Percentiles rank a stretch among this genome's conserved stretches.
Evolutionary conservation across 2,888 invertebrate genomes (phyloP).

Genomic region (Lithophane socia): DNA sequence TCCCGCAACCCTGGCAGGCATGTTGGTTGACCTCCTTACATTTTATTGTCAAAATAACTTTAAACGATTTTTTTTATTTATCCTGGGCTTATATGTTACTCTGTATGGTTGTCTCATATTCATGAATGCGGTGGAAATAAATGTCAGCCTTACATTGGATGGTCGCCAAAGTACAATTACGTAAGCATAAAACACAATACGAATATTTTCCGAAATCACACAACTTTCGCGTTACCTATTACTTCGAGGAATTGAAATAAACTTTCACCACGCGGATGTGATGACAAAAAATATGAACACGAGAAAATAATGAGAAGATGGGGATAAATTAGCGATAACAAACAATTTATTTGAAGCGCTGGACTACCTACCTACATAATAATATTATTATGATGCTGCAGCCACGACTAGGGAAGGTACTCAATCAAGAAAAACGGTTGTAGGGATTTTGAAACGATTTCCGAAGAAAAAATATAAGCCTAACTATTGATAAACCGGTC

Average conservation of each 20-base stretch:
- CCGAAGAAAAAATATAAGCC: no score
- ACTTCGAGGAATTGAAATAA: slow-evolving; percentile 33
- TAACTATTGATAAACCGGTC: not conserved
- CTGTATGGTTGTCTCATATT: no score
- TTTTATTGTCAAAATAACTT: no score
- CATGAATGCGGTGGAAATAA: no score
- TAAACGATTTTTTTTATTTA: no score
- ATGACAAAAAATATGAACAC: slow-evolving; percentile 28
- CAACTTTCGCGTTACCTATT: slow-evolving; percentile 50
- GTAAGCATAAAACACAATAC: slow-evolving; percentile 52
- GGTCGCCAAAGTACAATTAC: slow-evolving; percentile 44
- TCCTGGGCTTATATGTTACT: no score
- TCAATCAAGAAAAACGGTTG: not conserved
- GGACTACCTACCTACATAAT: not conserved
- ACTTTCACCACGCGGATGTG: slow-evolving; percentile 59
- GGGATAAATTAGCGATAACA: not conserved
- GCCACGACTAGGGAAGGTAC: not conserved
- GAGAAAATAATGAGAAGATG: slow-evolving; percentile 5
- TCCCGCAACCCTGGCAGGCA: no score
- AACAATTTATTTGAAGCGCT: not conserved
- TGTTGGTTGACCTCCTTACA: no score
- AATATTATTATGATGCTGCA: not conserved
- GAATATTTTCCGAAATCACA: slow-evolving; percentile 47
- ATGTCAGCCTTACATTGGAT: slow-evolving; percentile 8
- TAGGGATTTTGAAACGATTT: not conserved